A percentile compares a stretch with the other conserved stretches of the same genome.
Evolutionary conservation across 2,888 invertebrate species (phyloP).

Genomic region (Eupeodes luniger): DNA sequence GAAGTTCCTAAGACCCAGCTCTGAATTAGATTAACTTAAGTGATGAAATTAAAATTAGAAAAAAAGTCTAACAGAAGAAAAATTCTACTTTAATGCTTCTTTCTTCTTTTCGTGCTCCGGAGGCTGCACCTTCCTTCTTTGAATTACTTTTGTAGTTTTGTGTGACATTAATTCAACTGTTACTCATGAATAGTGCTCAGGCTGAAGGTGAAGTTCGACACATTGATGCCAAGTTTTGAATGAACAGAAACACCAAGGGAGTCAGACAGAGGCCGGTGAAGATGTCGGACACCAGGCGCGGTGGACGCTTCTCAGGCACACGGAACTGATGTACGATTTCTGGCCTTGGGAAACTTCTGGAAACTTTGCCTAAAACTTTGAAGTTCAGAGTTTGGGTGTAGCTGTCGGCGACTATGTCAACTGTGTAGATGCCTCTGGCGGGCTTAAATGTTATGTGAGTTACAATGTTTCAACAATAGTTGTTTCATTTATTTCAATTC

Average conservation of each 20-base stretch:
- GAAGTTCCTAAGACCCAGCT: too few species aligned
- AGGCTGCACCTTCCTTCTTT: neutral
- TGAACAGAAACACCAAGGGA: constrained; percentile 92
- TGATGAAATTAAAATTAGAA: too few species aligned
- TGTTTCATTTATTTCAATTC: too few species aligned
- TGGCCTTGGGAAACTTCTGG: constrained; percentile 86
- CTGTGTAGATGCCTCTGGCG: constrained; percentile 93
- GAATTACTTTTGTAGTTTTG: constrained; percentile 26
- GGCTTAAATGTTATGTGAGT: constrained; percentile 91
- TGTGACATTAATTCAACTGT: constrained; percentile 61
- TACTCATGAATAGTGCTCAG: constrained; percentile 86
- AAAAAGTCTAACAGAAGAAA: too few species aligned
- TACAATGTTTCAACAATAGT: too few species aligned
- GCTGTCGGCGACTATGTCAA: constrained; percentile 90
- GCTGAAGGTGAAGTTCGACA: constrained; percentile 91
- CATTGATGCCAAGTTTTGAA: constrained; percentile 92
- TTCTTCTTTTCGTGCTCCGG: neutral
- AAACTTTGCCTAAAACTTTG: constrained; percentile 92
- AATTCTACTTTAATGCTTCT: constrained; percentile 20
- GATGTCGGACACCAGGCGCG: constrained; percentile 93
- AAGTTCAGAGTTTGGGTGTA: constrained; percentile 87
- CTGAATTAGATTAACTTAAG: too few species aligned
- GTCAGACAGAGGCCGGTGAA: constrained; percentile 94
- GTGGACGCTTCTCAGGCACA: constrained; percentile 95
- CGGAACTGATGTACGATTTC: constrained; percentile 94